phyloP scores from a whole-genome alignment of 2,888 invertebrate species.

The Rotaria magnacalcarata region DNA sequence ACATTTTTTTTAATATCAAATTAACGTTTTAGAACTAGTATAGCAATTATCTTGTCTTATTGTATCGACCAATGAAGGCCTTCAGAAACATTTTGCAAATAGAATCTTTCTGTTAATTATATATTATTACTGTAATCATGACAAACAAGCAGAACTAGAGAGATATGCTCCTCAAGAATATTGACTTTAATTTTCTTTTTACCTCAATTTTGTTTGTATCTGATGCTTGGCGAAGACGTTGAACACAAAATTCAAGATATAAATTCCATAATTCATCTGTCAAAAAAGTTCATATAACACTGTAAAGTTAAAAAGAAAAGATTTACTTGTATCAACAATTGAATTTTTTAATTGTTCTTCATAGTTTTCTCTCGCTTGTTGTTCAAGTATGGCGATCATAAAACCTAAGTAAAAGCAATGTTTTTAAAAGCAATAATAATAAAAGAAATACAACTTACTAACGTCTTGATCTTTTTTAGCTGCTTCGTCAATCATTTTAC shows the following conservation, averaged over 20 bases:
- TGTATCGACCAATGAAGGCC: too few relatives aligned
- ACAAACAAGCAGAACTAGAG: too few relatives aligned
- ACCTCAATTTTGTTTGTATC: not conserved
- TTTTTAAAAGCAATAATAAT: not conserved
- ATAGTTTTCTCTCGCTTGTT: slow-evolving; percentile 40
- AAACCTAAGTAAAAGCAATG: slow-evolving; percentile 13
- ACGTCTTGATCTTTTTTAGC: slow-evolving; percentile 40
- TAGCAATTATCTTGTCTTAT: too few relatives aligned
- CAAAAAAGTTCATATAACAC: not conserved
- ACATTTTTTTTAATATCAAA: too few relatives aligned
- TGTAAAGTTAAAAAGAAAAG: not conserved
- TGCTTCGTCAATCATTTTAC: slow-evolving; percentile 41
- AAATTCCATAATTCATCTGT: slow-evolving; percentile 28
- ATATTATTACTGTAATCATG: too few relatives aligned
- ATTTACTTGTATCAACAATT: slow-evolving; percentile 25
- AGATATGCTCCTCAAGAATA: too few relatives aligned
- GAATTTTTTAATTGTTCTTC: not conserved
- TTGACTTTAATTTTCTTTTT: not conserved
- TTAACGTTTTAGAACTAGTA: too few relatives aligned
- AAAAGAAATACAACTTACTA: not conserved
- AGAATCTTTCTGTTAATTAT: too few relatives aligned
- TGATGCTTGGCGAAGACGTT: not conserved
- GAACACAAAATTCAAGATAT: slow-evolving; percentile 21
- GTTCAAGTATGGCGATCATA: slow-evolving; percentile 43
- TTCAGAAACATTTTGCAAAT: too few relatives aligned